phyloP scores from a whole-genome alignment of 1,140 invertebrate species.

The Cyrtorhinus lividipennis region DNA sequence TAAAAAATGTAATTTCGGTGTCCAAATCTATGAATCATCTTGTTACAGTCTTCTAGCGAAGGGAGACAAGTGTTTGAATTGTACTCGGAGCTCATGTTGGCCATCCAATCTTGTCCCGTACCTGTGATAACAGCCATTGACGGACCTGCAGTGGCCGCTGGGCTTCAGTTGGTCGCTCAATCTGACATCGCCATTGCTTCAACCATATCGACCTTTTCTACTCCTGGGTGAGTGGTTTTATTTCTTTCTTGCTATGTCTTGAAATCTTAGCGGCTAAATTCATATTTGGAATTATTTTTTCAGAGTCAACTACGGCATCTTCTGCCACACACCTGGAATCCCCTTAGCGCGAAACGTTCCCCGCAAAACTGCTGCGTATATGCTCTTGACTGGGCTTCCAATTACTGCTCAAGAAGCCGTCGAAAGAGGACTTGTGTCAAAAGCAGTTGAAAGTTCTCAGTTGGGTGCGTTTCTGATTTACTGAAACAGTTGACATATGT shows the following conservation, averaged over 20 bases:
- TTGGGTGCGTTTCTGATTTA: too few relatives aligned
- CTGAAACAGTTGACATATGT: too few relatives aligned
- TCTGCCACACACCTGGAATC: conserved; percentile 91
- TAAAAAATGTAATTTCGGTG: too few relatives aligned
- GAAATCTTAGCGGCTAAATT: not conserved
- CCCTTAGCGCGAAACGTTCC: conserved; percentile 61
- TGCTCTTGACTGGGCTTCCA: conserved; percentile 70
- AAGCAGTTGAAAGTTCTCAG: conserved; percentile 48
- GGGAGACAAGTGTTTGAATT: conserved; percentile 17
- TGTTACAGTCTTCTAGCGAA: not conserved
- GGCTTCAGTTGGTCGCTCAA: conserved; percentile 82
- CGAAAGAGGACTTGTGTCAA: conserved; percentile 62
- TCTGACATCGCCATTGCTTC: conserved; percentile 85
- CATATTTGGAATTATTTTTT: not conserved
- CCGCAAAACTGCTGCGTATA: conserved; percentile 63
- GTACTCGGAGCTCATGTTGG: conserved; percentile 51
- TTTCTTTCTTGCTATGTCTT: too few relatives aligned
- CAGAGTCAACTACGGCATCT: conserved; percentile 81
- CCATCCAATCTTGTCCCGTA: conserved; percentile 50
- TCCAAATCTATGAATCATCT: not conserved
- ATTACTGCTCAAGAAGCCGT: conserved; percentile 70
- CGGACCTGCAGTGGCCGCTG: conserved; percentile 85
- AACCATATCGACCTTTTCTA: conserved; percentile 71
- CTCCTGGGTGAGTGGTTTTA: conserved; percentile 68
- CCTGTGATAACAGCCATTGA: conserved; percentile 71